phyloP scores from a whole-genome alignment of 2,797 vertebrate genomes.

The Chaunax sp. region DNA sequence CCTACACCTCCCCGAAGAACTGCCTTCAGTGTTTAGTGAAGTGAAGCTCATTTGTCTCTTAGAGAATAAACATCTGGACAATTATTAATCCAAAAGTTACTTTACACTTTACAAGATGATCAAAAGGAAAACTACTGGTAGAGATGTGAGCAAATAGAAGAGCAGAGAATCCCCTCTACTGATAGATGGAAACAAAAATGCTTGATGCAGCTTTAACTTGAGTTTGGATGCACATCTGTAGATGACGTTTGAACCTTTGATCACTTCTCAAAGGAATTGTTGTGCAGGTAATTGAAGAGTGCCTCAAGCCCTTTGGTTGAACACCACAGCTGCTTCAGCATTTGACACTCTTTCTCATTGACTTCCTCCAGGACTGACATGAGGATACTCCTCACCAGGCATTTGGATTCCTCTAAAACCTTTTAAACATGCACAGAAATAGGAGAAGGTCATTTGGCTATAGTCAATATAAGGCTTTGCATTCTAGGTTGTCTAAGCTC shows the following conservation, averaged over 20 bases:
- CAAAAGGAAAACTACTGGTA: conserved; percentile 22
- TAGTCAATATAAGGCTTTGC: not conserved
- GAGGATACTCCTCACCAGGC: conserved; percentile 92
- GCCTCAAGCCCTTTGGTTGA: conserved; percentile 97
- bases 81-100: not conserved
- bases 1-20: conserved; percentile 46
- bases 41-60: conserved; percentile 30
- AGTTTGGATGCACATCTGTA: conserved; percentile 1
- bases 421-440: conserved; percentile 67
- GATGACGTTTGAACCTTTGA: conserved; percentile 16
- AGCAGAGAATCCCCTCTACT: conserved; percentile 27
- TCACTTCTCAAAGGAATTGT: conserved; percentile 93
- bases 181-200: conserved; percentile 34
- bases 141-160: conserved; percentile 20
- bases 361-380: conserved; percentile 93
- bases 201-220: not conserved
- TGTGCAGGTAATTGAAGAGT: conserved; percentile 95
- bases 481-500: not conserved
- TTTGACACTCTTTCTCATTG: conserved; percentile 96
- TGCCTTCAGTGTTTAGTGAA: conserved; percentile 32
- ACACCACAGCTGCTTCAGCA: conserved; percentile 97
- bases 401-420: conserved; percentile 98
- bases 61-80: conserved; percentile 35
- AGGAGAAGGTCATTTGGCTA: conserved; percentile 1
- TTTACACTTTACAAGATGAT: too few relatives aligned